phyloP scores from a whole-genome alignment of 2,113 vertebrate species.

The Colinus virginianus region DNA sequence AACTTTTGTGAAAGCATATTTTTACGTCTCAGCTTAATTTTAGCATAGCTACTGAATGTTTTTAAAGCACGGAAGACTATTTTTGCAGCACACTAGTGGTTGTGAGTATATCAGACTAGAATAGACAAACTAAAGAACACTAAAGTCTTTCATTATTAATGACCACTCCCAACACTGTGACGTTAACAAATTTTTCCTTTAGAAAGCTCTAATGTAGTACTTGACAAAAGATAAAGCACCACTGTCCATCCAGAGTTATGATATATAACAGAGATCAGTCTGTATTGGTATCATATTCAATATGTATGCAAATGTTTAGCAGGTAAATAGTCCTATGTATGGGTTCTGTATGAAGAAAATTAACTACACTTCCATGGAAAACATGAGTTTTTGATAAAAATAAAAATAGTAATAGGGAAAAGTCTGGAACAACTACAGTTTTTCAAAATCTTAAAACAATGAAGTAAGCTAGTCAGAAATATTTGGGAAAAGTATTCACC shows the following conservation, averaged over 20 bases:
- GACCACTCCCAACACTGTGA: not conserved
- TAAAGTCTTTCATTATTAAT: not conserved
- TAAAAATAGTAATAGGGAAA: not conserved
- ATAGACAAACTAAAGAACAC: not conserved
- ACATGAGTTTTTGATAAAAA: accelerated
- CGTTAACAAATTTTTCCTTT: not conserved
- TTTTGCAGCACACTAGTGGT: not conserved
- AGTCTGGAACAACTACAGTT: not conserved
- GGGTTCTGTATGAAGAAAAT: not conserved
- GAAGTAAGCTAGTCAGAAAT: not conserved
- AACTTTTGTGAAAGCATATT: accelerated
- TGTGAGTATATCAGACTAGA: accelerated
- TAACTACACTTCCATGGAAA: not conserved
- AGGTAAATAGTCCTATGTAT: not conserved
- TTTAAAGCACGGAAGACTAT: not conserved
- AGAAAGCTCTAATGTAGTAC: not conserved
- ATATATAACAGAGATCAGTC: not conserved
- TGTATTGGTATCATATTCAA: not conserved
- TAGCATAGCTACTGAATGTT: not conserved
- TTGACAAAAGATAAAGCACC: not conserved
- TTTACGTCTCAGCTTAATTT: not conserved
- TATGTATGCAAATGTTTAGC: not conserved
- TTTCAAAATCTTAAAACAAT: not conserved
- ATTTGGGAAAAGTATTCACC: not conserved
- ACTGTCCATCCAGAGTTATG: not conserved